These are phyloP conservation scores for Galerucella pusilla DNA, from an alignment of 2,888 invertebrate genomes.

Conservation along the genomic window DNA sequence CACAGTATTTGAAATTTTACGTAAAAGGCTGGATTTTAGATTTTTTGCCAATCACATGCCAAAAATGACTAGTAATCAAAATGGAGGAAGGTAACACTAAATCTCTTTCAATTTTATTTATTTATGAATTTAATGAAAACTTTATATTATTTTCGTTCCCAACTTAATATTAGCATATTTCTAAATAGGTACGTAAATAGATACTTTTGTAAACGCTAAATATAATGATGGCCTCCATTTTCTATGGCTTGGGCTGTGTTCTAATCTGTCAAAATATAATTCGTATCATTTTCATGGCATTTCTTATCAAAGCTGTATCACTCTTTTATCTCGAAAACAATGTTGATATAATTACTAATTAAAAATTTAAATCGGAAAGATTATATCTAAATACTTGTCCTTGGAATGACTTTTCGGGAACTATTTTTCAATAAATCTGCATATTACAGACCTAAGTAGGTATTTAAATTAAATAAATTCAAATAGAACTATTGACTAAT, in stretches of 20 bases:
- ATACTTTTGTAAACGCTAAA: conserved; percentile 42
- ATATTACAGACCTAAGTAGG: conserved; percentile 33
- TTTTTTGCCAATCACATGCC: conserved; percentile 52
- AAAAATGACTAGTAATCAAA: conserved; percentile 51
- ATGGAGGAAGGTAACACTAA: conserved; percentile 53
- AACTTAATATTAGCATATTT: conserved; percentile 61
- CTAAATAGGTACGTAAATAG: conserved; percentile 47
- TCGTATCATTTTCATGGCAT: conserved; percentile 18
- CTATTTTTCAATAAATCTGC: conserved; percentile 18
- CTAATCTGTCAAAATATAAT: conserved; percentile 41
- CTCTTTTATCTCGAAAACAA: conserved; percentile 25
- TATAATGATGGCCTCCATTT: conserved; percentile 48
- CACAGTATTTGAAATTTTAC: conserved; percentile 40
- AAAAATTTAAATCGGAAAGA: conserved; percentile 14
- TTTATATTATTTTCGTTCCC: conserved; percentile 49
- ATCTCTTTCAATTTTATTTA: conserved; percentile 44
- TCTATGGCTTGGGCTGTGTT: conserved; percentile 51
- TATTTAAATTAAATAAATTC: conserved; percentile 8
- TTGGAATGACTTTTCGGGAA: conserved; percentile 23
- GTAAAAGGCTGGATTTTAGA: conserved; percentile 47
- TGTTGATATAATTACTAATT: conserved; percentile 16
- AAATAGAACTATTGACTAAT: neutral
- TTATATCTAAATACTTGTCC: conserved; percentile 13
- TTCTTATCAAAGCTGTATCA: conserved; percentile 28
- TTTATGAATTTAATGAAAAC: conserved; percentile 41